Percentiles rank a stretch among this genome's conserved stretches.
Conservation (phyloP, 2,888 invertebrate species). For the Brenthis ino region DNA sequence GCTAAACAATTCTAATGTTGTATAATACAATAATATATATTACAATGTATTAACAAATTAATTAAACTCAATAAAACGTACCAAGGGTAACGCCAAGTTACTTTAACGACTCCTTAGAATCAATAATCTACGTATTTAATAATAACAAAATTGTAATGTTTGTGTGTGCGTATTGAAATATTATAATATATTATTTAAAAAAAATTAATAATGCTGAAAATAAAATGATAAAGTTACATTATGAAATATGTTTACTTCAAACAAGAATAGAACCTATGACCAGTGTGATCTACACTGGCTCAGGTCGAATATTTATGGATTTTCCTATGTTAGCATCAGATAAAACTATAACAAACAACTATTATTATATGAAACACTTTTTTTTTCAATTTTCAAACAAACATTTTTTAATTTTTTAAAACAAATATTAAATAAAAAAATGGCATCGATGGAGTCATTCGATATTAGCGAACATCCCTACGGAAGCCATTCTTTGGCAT, state of each 20-base stretch:
- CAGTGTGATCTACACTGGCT: too few species aligned
- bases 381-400: too few species aligned
- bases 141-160: slow-evolving; percentile 2
- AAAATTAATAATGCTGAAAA: too few species aligned
- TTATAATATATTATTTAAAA: neutral
- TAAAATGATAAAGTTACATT: too few species aligned
- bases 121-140: slow-evolving; percentile 2
- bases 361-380: too few species aligned
- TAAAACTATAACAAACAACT: too few species aligned
- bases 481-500: slow-evolving; percentile 29
- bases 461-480: slow-evolving; percentile 14
- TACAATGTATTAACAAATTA: slow-evolving; percentile 11
- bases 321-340: too few species aligned
- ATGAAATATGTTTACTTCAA: too few species aligned
- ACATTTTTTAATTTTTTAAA: too few species aligned
- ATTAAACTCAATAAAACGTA: slow-evolving; percentile 11
- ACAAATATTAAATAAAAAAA: neutral
- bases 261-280: too few species aligned
- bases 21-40: slow-evolving; percentile 1
- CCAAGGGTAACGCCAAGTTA: slow-evolving; percentile 6
- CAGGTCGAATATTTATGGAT: too few species aligned
- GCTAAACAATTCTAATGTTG: too few species aligned
- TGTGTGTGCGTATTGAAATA: neutral
- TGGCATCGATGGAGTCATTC: slow-evolving; percentile 12
- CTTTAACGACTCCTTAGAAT: slow-evolving; percentile 10